These are phyloP conservation scores for Dolichopus griseipennis DNA, from an alignment of 2,888 invertebrate species.

Conservation along the genomic window DNA sequence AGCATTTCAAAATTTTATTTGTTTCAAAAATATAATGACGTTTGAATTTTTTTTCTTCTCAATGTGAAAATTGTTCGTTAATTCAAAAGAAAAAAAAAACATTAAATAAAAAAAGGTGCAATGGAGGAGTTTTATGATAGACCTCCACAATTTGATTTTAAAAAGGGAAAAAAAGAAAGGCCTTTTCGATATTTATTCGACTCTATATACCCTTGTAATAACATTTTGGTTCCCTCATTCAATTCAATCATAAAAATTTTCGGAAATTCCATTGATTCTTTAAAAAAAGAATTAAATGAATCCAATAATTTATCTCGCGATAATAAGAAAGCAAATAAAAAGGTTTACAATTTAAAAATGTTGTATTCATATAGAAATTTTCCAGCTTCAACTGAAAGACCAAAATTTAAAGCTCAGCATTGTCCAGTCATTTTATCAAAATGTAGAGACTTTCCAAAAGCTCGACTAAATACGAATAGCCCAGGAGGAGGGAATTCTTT, in stretches of 20 bases:
- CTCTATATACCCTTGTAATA: background rate
- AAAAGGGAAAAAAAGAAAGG: background rate
- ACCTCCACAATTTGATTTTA: background rate
- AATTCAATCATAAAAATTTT: background rate
- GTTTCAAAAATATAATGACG: too few species aligned
- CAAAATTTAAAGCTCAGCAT: background rate
- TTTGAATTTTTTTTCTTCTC: too few species aligned
- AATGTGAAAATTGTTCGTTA: too few species aligned
- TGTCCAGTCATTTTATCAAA: background rate
- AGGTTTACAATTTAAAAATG: slow-evolving; percentile 26
- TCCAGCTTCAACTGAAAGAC: background rate
- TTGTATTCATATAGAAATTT: slow-evolving; percentile 15
- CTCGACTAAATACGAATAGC: too few species aligned
- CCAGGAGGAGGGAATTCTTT: too few species aligned
- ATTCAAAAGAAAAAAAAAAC: too few species aligned
- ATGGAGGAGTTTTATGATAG: background rate
- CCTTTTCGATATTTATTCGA: background rate
- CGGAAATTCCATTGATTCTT: background rate
- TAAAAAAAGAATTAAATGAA: background rate
- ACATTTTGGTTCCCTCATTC: background rate
- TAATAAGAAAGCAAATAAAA: background rate
- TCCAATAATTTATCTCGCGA: background rate
- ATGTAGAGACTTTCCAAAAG: slow-evolving; percentile 33
- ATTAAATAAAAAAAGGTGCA: too few species aligned
- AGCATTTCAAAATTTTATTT: too few species aligned